Evolutionary conservation across 1,140 invertebrate genomes (phyloP), one percentile per base, ranked within the genome.

Genomic region (Neuroterus valhalla): DNA sequence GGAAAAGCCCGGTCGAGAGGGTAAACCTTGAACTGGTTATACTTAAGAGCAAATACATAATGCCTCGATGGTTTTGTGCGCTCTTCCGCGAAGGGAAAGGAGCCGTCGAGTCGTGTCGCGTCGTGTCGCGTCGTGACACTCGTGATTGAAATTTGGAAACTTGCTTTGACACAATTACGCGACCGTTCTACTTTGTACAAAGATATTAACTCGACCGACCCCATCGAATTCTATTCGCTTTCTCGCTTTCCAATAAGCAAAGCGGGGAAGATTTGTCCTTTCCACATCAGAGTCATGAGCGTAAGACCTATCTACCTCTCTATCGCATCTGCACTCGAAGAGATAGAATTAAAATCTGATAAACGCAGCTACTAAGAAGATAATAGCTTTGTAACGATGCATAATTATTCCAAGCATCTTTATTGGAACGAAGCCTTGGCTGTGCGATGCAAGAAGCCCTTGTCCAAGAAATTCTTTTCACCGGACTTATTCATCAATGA

Each of bases 41-140:
- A 85, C 87, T 89, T 84, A 85, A 89, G 87, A 89, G 89, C 87
- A 89, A 89, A 89, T 89, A 89, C 85, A 88, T 89, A 89, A 89
- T 90, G 89, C 88, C 84, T 89, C 84, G 87, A 89, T 89, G 88
- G 80, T 89, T 89, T 86, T 85, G 83, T 82, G 70, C 77, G 78
- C 82, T 80, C 79, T 83, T 80, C 84, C 74, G 77, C 74, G 78
- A 76, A 80, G 78, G 81, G 70, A 80, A 80, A 81, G 82, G 80
- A 80, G 78, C 77, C 70, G 66, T 74, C n/a, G n/a, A n/a, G n/a
- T n/a, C n/a, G n/a, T n/a, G n/a, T n/a, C n/a, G n/a, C n/a, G n/a
- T n/a, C n/a, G n/a, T n/a, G n/a, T n/a, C n/a, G n/a, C n/a, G n/a
- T n/a, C 50, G 74, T 66, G 69, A 69, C 68, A 68, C 62, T 75